Evolutionary conservation across 2,113 vertebrate genomes (phyloP), one percentile per base, ranked within the genome.

Genomic region (Arenaria interpres): DNA sequence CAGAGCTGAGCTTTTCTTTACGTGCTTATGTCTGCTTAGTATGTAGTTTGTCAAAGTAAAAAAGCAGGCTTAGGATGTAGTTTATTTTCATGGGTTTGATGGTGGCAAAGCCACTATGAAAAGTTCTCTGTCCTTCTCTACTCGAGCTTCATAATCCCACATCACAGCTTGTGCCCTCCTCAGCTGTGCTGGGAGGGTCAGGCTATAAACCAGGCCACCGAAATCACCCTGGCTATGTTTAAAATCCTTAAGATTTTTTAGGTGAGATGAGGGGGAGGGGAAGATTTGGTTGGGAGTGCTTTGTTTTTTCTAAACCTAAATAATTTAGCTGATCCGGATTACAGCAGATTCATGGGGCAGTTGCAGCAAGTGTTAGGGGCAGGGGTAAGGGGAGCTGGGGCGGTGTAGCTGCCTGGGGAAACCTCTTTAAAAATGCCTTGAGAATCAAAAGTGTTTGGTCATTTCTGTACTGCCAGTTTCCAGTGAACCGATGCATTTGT

Each of bases 1-100:
- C 76, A 85, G 35, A 88, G 60, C 46, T 51, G 79, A 91, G 85
- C 24, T 93, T 90, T 96, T 90, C 82, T 94, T 92, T 88, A 51
- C 14, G 5, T 80, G 72, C 81, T 90, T 89, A 71, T 77, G 93
- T 96, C 73, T 94, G 53, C 66, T 72, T 86, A 81, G 48, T 69
- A 69, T 2, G 0, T 89, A 91, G 78, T 89, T 88, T 95, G 72
- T 94, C 88, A 91, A 78, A 80, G 45, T 73, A 6, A 88, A 92
- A 92, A 90, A 54, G 22, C 30, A 45, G 45, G 22, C 33, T 79
- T 73, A 20, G 27, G 19, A 5, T 87, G 50, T 45, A 66, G 41
- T 88, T 88, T 80, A n/a, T 84, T 93, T 95, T 76, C 14, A 4
- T 73, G 45, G 30, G 15, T 73, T 79, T 85, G 43, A 76, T 53